phyloP scores from a whole-genome alignment of 2,113 vertebrate species.

The Thamnophis sirtalis region DNA sequence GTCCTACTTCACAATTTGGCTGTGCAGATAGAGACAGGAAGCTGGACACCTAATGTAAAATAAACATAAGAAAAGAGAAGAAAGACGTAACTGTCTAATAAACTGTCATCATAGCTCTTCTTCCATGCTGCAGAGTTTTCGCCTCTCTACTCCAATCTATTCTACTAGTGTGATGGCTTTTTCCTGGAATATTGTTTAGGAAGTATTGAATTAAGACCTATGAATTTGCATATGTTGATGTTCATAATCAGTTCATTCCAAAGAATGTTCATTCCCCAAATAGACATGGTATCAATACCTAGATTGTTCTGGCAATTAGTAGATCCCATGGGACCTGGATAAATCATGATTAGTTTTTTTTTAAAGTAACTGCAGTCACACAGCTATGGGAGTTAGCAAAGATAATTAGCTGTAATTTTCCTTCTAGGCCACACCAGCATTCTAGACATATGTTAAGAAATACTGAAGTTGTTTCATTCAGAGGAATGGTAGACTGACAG shows the following conservation, averaged over 20 bases:
- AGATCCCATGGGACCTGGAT: background rate
- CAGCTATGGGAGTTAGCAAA: background rate
- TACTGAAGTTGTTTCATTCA: background rate
- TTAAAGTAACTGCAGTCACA: background rate
- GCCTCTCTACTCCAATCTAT: background rate
- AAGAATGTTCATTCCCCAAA: background rate
- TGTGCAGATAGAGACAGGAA: conserved; percentile 9
- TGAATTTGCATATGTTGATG: background rate
- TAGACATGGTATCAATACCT: background rate
- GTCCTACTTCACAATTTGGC: conserved; percentile 11
- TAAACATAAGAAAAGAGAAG: background rate
- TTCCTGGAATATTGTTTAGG: background rate
- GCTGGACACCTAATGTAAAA: conserved; percentile 7
- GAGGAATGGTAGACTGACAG: background rate
- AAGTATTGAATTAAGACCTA: background rate
- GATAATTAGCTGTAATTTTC: background rate
- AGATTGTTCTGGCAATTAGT: background rate
- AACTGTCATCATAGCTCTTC: background rate
- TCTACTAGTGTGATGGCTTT: background rate
- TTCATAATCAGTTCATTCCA: background rate
- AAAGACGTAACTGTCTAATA: background rate
- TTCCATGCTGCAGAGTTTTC: conserved; percentile 7
- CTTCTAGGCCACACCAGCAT: background rate
- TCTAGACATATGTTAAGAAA: background rate
- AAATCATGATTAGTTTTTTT: background rate